phyloP scores from a whole-genome alignment of 2,797 vertebrate species.

The Melanotaenia nigrans region DNA sequence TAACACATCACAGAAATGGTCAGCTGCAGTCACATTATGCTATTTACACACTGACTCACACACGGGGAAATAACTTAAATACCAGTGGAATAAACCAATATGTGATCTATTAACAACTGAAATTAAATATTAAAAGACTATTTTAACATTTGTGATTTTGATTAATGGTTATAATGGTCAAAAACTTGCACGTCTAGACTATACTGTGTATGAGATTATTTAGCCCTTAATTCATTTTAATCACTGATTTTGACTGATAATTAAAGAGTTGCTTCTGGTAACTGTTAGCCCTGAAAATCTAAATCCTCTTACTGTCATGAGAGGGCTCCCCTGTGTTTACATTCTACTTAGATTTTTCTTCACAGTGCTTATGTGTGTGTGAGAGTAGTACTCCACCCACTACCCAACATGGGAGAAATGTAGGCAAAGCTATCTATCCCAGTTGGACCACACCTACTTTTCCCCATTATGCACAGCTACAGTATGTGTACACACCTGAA shows the following conservation, averaged over 20 bases:
- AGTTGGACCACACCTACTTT: constrained; percentile 50
- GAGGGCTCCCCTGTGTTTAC: constrained; percentile 2
- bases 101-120: not conserved
- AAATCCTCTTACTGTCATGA: constrained; percentile 2
- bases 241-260: no score
- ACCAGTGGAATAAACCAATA: not conserved
- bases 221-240: no score
- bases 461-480: constrained; percentile 18
- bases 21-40: not conserved
- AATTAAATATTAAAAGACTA: not conserved
- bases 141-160: no score
- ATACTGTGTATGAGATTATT: no score
- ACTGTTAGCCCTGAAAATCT: constrained; percentile 1
- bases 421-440: constrained; percentile 49
- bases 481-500: constrained; percentile 89
- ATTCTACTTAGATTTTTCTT: not conserved
- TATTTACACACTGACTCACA: constrained; percentile 4
- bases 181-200: no score
- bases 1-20: constrained; percentile 62
- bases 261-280: not conserved
- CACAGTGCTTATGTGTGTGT: not conserved
- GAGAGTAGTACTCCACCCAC: constrained; percentile 8
- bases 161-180: no score
- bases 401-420: constrained; percentile 43
- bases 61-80: not conserved